Evolutionary conservation across 1,140 invertebrate genomes (phyloP), one percentile per base, ranked within the genome.

Genomic region (Aphelenchoides avenae): DNA sequence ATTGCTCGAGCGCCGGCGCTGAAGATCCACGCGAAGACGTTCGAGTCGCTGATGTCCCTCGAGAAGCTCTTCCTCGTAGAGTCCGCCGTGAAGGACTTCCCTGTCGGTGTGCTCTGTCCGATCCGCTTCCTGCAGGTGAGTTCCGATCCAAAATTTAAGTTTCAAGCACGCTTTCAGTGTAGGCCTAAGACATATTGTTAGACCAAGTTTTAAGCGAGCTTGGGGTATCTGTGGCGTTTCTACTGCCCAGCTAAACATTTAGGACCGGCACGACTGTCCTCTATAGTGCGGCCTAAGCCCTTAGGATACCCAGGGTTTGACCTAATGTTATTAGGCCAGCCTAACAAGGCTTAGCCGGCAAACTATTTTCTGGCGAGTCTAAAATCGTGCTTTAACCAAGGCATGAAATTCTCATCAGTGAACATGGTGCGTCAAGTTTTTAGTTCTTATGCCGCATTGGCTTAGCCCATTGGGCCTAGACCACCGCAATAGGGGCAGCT

Each of bases 21-120:
- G 15, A 13, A 53, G 15, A 55, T 55, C 9, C n/a, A 18, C 0
- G 29, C 29, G 4, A 22, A 56, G 20, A 3, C 41, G 18, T 58
- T 58, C 39, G 39, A 43, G 0, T 11, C 34, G 13, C 18, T 58
- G 3, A 22, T 26, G 1, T 15, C 40, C 2, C 18, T 57, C 6
- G 64, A 64, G n/a, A 48, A 66, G 29, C 47, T 64, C 11, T 61
- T 52, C 13, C 24, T 55, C 26, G 41, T 40, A 11, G 26, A 65
- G 13, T 39, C 50, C n/a, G 27, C 43, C 5, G 37, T 64, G 20
- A 48, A 60, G 41, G 49, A 31, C 20, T 41, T 64, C 27, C 61
- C 61, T 18, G 4, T 30, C 37, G 46, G 47, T 5, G 54, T 52
- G 11, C 24, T 64, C 15, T 64, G 62, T 48, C 27, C 47, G 13